Conservation (phyloP, 2,797 vertebrate genomes). For the Chaetophractus vellerosus region DNA sequence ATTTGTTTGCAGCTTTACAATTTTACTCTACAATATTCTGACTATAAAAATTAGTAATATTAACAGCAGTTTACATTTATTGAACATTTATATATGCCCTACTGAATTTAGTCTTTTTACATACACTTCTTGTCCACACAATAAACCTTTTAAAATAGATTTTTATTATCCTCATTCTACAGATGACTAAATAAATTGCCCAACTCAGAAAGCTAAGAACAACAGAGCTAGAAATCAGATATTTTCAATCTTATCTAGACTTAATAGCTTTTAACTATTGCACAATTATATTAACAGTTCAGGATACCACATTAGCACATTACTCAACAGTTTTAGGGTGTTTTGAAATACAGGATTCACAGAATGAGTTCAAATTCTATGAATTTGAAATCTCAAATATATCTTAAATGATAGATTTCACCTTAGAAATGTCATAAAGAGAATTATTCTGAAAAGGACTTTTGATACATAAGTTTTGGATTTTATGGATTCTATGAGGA, state of each 20-base stretch:
- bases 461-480: background rate
- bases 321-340: background rate
- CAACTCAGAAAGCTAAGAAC: constrained; percentile 13
- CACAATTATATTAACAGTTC: background rate
- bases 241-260: background rate
- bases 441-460: background rate
- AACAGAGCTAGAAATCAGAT: background rate
- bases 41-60: background rate
- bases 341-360: constrained; percentile 18
- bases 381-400: background rate
- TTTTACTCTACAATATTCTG: background rate
- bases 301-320: background rate
- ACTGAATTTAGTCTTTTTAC: background rate
- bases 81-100: constrained; percentile 15
- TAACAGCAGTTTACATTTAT: background rate
- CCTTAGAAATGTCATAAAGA: background rate
- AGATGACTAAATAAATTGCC: constrained; percentile 14
- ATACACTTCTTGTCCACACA: background rate
- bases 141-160: constrained; percentile 30
- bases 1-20: background rate
- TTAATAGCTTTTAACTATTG: background rate
- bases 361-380: constrained; percentile 9
- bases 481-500: background rate
- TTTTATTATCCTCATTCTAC: constrained; percentile 29
- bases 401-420: background rate